Percentiles rank a stretch among this genome's conserved stretches.
These are phyloP conservation scores for Phainopepla nitens DNA, from an alignment of 2,113 vertebrate genomes.

Conservation along the genomic window DNA sequence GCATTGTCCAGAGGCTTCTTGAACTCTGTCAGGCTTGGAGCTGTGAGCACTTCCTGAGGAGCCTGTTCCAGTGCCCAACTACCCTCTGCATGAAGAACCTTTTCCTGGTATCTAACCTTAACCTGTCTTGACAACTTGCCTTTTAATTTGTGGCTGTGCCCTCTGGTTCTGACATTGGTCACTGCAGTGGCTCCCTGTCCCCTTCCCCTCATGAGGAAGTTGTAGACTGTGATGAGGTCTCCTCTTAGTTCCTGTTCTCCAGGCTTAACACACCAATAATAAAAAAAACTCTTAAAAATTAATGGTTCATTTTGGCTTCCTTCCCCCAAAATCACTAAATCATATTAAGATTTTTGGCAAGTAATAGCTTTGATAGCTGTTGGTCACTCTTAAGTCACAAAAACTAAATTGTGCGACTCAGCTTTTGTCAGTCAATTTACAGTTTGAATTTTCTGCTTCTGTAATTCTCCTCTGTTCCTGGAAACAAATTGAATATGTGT, in stretches of 20 bases:
- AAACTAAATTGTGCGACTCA: background rate
- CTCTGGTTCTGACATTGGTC: background rate
- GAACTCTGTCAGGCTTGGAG: background rate
- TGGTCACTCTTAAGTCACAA: background rate
- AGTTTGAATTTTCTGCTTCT: background rate
- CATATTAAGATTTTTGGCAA: background rate
- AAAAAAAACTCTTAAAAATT: background rate
- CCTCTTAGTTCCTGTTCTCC: background rate
- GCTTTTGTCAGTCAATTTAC: background rate
- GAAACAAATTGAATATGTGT: background rate
- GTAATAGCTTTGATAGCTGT: background rate
- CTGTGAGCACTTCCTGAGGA: background rate
- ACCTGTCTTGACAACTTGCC: background rate
- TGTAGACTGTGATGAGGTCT: background rate
- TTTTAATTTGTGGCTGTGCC: background rate
- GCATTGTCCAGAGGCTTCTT: background rate
- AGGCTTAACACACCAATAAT: background rate
- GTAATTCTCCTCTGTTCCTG: background rate
- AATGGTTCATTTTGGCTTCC: background rate
- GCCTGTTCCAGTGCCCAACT: background rate
- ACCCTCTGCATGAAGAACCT: background rate
- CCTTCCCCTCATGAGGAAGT: background rate
- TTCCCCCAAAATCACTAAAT: background rate
- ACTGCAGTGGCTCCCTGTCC: background rate
- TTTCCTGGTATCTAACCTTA: background rate